phyloP scores from a whole-genome alignment of 2,888 invertebrate genomes.

The Drosophila affinis region DNA sequence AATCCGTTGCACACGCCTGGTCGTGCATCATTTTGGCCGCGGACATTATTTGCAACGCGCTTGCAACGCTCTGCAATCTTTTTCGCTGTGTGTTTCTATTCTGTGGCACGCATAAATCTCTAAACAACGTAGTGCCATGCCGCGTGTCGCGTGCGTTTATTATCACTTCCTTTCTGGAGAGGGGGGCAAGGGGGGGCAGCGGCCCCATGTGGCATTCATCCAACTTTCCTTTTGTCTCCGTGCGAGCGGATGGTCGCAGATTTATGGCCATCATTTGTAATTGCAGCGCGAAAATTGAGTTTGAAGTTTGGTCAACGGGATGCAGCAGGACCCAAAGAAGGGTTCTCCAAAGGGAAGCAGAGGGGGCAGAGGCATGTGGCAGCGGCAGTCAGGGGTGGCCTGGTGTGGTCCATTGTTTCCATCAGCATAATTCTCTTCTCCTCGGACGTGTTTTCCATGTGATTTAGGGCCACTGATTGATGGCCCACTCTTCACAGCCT shows the following conservation, averaged over 20 bases:
- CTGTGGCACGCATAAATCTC: slow-evolving; percentile 72
- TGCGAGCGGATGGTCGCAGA: slow-evolving; percentile 53
- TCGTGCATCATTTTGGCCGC: slow-evolving; percentile 73
- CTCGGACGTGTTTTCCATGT: slow-evolving; percentile 71
- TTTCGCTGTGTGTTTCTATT: slow-evolving; percentile 22
- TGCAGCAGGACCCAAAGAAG: neutral
- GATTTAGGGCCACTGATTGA: slow-evolving; percentile 71
- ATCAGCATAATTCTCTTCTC: slow-evolving; percentile 75
- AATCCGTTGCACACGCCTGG: slow-evolving; percentile 52
- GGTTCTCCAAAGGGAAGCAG: neutral
- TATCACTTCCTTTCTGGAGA: slow-evolving; percentile 65
- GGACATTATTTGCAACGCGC: slow-evolving; percentile 70
- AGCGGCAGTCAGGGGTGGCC: slow-evolving; percentile 22
- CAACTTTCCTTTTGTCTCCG: slow-evolving; percentile 67
- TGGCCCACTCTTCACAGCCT: slow-evolving; percentile 35
- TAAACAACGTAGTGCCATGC: slow-evolving; percentile 57
- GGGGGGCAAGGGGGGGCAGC: neutral
- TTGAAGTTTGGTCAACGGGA: slow-evolving; percentile 64
- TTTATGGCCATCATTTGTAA: slow-evolving; percentile 82
- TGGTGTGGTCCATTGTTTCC: slow-evolving; percentile 66
- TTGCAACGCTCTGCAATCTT: slow-evolving; percentile 37
- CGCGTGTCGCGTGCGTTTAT: slow-evolving; percentile 78
- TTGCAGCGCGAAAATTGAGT: slow-evolving; percentile 78
- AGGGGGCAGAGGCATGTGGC: slow-evolving; percentile 6
- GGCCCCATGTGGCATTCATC: slow-evolving; percentile 24